Percentiles rank a stretch among this genome's conserved stretches.
These are phyloP conservation scores for Danio tinwini DNA, from an alignment of 2,797 vertebrate genomes.

Conservation along the genomic window DNA sequence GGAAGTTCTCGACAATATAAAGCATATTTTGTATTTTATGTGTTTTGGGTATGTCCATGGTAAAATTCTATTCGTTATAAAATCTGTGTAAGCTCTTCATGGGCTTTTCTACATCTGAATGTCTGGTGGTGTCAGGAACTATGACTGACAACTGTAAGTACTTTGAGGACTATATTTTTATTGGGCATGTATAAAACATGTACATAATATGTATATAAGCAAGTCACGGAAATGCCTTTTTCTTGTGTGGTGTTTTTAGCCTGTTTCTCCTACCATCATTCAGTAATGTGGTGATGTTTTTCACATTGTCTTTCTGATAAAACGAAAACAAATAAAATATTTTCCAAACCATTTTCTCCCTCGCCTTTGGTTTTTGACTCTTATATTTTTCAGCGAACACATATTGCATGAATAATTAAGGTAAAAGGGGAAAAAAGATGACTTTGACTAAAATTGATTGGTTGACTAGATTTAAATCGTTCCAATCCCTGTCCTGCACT, in stretches of 20 bases:
- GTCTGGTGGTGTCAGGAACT: slow-evolving; percentile 68
- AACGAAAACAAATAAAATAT: slow-evolving; percentile 80
- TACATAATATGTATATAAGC: slow-evolving; percentile 78
- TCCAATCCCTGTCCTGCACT: not conserved
- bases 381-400: too few relatives aligned
- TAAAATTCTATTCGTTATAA: slow-evolving; percentile 68
- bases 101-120: slow-evolving; percentile 78
- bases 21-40: slow-evolving; percentile 70
- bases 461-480: not conserved
- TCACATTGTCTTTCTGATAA: slow-evolving; percentile 73
- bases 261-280: slow-evolving; percentile 80
- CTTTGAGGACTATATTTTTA: slow-evolving; percentile 82
- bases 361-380: not conserved
- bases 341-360: slow-evolving; percentile 72
- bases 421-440: too few relatives aligned
- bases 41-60: slow-evolving; percentile 68
- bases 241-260: slow-evolving; percentile 78
- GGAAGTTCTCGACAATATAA: slow-evolving; percentile 69
- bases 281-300: slow-evolving; percentile 78
- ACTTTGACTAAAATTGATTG: not conserved
- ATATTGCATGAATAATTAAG: too few relatives aligned
- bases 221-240: slow-evolving; percentile 82
- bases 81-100: slow-evolving; percentile 59
- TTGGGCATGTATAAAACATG: slow-evolving; percentile 76
- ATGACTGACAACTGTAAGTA: slow-evolving; percentile 72